phyloP scores from a whole-genome alignment of 1,140 invertebrate genomes.

The Zelostemma sp. region DNA sequence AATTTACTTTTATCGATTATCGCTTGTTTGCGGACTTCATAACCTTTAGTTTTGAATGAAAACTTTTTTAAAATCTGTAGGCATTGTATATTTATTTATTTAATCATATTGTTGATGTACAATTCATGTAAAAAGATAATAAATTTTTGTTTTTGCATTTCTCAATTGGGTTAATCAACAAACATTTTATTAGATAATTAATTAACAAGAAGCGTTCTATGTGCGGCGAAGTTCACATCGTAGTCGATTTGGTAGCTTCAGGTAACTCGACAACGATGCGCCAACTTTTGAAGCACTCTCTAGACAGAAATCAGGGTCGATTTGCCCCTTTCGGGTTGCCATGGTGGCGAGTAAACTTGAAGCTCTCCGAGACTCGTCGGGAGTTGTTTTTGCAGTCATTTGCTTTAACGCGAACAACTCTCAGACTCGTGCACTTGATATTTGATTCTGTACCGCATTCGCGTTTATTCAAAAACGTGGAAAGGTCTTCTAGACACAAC shows the following conservation, averaged over 20 bases:
- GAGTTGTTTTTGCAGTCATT: constrained; percentile 16
- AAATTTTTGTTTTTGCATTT: no score
- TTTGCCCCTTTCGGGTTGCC: constrained; percentile 47
- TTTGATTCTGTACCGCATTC: neutral
- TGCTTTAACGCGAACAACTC: neutral
- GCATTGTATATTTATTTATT: no score
- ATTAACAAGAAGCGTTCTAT: no score
- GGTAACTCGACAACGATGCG: constrained; percentile 19
- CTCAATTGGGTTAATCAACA: no score
- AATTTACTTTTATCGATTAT: constrained; percentile 4
- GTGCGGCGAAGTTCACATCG: constrained; percentile 15
- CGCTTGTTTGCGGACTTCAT: neutral
- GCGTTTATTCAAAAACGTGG: neutral
- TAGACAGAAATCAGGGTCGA: constrained; percentile 6
- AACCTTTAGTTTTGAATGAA: neutral
- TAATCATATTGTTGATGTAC: no score
- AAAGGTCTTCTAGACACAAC: neutral
- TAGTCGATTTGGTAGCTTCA: neutral
- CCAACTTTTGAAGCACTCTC: constrained; percentile 14
- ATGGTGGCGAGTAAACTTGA: constrained; percentile 57
- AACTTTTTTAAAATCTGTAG: no score
- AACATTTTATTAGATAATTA: no score
- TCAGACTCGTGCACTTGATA: neutral
- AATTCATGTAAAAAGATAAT: no score
- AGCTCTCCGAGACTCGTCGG: neutral